Percentiles rank a stretch among this genome's conserved stretches.
Evolutionary conservation across 2,113 vertebrate species (phyloP).

Genomic region (Myotis davidii): DNA sequence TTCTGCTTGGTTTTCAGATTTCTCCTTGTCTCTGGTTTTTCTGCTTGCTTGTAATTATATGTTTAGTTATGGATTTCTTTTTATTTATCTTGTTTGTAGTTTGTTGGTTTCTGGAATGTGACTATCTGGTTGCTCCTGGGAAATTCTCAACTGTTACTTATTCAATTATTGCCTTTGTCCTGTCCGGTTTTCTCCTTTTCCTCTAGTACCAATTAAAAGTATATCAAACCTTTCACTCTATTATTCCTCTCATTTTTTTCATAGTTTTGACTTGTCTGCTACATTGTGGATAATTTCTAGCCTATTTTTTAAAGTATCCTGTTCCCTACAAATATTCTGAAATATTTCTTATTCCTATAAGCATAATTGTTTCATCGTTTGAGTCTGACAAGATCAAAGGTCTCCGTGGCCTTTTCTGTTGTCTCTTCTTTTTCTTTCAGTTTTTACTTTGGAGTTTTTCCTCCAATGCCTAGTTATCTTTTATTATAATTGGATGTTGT

Average conservation of each 20-base stretch:
- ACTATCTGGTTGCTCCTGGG: not conserved
- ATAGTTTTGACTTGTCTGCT: not conserved
- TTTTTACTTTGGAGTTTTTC: not conserved
- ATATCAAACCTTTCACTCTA: not conserved
- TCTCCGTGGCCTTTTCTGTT: not conserved
- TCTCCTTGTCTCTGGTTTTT: not conserved
- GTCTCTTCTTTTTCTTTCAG: not conserved
- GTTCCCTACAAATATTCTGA: not conserved
- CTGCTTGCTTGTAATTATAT: not conserved
- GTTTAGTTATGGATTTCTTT: conserved; percentile 2
- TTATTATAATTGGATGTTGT: not conserved
- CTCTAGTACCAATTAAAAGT: not conserved
- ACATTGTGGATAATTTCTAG: not conserved
- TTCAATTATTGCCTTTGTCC: not conserved
- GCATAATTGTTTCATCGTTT: not conserved
- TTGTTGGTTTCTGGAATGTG: conserved; percentile 8
- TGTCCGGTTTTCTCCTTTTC: not conserved
- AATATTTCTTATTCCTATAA: not conserved
- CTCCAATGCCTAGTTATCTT: not conserved
- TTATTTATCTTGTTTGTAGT: not conserved
- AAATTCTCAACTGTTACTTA: not conserved
- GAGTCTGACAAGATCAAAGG: not conserved
- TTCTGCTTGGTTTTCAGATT: conserved; percentile 11
- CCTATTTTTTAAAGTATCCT: not conserved
- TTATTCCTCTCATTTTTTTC: not conserved